phyloP scores from a whole-genome alignment of 2,113 vertebrate genomes.

The Dunckerocampus dactyliophorus region DNA sequence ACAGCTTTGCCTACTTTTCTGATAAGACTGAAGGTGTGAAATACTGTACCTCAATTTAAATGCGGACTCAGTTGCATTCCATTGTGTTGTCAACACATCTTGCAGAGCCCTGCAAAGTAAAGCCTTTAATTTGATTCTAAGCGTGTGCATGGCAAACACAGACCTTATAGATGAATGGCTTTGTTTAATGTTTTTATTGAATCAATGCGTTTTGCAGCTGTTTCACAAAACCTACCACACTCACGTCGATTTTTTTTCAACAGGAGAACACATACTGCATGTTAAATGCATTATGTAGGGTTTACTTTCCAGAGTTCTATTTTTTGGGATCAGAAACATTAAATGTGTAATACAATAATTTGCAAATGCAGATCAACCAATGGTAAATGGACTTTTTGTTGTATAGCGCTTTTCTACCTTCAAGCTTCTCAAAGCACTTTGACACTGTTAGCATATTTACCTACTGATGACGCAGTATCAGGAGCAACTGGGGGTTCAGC shows the following conservation, averaged over 20 bases:
- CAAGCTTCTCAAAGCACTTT: no score
- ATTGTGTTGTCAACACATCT: slow-evolving; percentile 59
- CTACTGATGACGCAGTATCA: no score
- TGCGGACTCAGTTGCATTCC: slow-evolving; percentile 46
- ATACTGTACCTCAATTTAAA: slow-evolving; percentile 34
- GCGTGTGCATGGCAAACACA: slow-evolving; percentile 33
- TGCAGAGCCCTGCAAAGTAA: slow-evolving; percentile 26
- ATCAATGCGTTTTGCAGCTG: slow-evolving; percentile 49
- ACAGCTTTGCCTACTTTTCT: background rate
- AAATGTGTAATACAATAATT: no score
- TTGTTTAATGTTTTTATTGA: slow-evolving; percentile 32
- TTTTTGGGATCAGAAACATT: no score
- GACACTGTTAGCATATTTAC: no score
- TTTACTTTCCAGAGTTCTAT: no score
- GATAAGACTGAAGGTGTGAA: slow-evolving; percentile 50
- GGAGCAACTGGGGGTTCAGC: no score
- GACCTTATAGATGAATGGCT: slow-evolving; percentile 11
- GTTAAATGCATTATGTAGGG: slow-evolving; percentile 36
- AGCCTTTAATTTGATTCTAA: slow-evolving; percentile 52
- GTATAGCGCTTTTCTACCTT: no score
- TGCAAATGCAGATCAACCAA: no score
- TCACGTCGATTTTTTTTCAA: slow-evolving; percentile 20
- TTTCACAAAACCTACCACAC: background rate
- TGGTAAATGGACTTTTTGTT: no score
- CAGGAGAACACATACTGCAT: slow-evolving; percentile 7